Base-by-base conservation (phyloP, 2,888 invertebrate genomes). In the Cataglyphis albicans region DNA sequence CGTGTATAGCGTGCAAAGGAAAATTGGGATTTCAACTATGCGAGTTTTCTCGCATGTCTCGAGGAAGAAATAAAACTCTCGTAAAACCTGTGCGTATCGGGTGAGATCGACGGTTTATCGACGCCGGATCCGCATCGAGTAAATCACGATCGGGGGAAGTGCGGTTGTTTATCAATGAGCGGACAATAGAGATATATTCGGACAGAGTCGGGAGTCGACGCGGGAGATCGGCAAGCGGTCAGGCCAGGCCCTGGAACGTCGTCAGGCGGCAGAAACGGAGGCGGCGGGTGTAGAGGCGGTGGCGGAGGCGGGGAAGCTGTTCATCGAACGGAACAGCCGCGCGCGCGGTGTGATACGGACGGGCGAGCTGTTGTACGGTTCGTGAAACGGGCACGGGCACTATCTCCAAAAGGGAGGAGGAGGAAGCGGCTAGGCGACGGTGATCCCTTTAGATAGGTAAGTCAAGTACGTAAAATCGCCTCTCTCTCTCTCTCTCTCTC, bases 291-390 rank as follows among this genome's bases (percentile, higher is more conserved):
- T 15, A 44, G 65, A 29, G 67, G 65, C 64, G 52, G 65, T 35
- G 48, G 48, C 76, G 78, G 73, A 67, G 82, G 59, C 76, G 57
- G 93, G 93, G 93, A 93, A 91, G 91, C 90, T 90, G 92, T 92
- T 87, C 92, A 92, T 91, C 91, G 90, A 92, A 92, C 91, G 91
- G 91, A 93, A 90, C 89, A 87, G 91, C 92, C 89, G 90, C 88
- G 88, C 91, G 88, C 89, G 89, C 88, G 88, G 90, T 85, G 87
- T 85, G 89, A 91, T 88, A 91, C 89, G 88, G 84, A 89, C 83
- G 82, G 55, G 85, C 87, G 86, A 89, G 90, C 88, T 88, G 87
- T 70, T 70, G 78, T 89, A 89, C 92, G 90, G 88, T 91, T 90
- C 81, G 75, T 86, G 82, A 81, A 85, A 86, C 86, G 85, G 86